A percentile compares a stretch with the other conserved stretches of the same genome.
Evolutionary conservation across 2,113 vertebrate species (phyloP).

Genomic region (Excalfactoria chinensis): DNA sequence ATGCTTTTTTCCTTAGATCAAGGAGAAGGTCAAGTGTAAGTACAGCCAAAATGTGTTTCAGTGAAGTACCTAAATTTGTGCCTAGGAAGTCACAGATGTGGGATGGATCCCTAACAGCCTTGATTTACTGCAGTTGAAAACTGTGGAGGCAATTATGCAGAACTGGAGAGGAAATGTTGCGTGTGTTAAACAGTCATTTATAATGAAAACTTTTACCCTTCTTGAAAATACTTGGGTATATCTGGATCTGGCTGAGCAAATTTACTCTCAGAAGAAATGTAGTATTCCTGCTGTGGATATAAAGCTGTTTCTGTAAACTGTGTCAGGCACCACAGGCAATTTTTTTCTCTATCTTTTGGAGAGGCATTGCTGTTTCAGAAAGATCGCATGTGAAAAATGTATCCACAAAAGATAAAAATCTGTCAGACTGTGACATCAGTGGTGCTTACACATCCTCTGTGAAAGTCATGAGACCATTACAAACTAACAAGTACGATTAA

Average conservation of each 20-base stretch:
- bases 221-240: neutral
- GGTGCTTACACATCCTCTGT: neutral
- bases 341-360: neutral
- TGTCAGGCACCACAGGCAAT: neutral
- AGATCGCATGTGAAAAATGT: neutral
- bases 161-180: neutral
- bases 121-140: neutral
- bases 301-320: neutral
- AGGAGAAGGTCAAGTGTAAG: neutral
- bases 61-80: neutral
- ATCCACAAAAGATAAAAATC: neutral
- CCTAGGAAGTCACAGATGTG: neutral
- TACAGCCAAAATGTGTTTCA: neutral
- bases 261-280: neutral
- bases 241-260: neutral
- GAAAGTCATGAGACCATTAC: neutral
- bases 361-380: neutral
- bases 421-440: neutral
- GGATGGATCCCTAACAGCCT: neutral
- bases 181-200: neutral
- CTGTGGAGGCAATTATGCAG: accelerated
- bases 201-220: neutral
- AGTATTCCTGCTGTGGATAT: neutral
- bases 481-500: neutral
- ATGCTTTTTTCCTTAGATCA: neutral